These are phyloP conservation scores for Dinoponera quadriceps DNA, from an alignment of 1,140 invertebrate species.

Conservation along the genomic window DNA sequence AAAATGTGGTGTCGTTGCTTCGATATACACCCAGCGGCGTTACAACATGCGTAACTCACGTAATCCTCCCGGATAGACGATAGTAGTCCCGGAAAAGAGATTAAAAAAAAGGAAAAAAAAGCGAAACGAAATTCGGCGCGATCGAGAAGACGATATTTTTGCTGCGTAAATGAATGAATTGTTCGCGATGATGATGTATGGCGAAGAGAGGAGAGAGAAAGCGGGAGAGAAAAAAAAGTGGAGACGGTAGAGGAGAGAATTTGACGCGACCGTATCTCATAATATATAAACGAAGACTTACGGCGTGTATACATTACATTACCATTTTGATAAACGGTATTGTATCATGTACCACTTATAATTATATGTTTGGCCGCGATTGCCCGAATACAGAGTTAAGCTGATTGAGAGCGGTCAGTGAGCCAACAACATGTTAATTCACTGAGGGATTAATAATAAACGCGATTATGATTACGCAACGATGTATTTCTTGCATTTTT, in stretches of 20 bases:
- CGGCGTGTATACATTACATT: constrained; percentile 1
- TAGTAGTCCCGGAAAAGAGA: too few relatives aligned
- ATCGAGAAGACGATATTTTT: neutral
- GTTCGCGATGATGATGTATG: neutral
- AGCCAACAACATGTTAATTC: neutral
- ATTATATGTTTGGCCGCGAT: neutral
- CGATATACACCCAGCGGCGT: neutral
- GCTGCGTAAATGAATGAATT: neutral
- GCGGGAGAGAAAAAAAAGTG: too few relatives aligned
- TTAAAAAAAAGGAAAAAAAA: too few relatives aligned
- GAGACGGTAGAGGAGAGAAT: too few relatives aligned
- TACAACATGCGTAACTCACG: too few relatives aligned
- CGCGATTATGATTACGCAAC: neutral
- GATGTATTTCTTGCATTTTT: neutral
- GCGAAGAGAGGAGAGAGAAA: too few relatives aligned
- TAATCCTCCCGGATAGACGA: too few relatives aligned
- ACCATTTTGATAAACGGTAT: neutral
- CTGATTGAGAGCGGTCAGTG: neutral
- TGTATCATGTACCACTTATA: neutral
- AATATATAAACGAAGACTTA: neutral
- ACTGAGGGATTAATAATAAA: neutral
- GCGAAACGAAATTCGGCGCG: too few relatives aligned
- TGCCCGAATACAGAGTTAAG: neutral
- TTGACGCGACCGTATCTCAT: too few relatives aligned
- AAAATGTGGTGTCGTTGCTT: neutral